These are phyloP conservation scores for Sericinus montela DNA, from an alignment of 2,888 invertebrate species.

Conservation along the genomic window DNA sequence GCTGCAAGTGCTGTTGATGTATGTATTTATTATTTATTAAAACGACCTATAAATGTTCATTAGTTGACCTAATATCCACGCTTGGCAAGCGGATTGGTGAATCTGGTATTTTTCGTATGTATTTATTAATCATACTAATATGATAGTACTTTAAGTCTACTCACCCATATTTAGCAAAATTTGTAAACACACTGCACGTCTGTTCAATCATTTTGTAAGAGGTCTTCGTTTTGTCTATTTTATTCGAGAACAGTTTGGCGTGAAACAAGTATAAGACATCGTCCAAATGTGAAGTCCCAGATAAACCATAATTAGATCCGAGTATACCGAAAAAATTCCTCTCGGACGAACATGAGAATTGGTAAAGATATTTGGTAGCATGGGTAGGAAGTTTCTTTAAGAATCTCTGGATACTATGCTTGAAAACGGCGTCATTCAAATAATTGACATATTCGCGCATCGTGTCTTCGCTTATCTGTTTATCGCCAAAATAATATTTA, in stretches of 20 bases:
- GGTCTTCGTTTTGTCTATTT: not conserved
- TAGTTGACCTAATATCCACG: not conserved
- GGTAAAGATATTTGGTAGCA: constrained; percentile 35
- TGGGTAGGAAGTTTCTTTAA: constrained; percentile 25
- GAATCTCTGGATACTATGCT: constrained; percentile 31
- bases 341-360: constrained; percentile 42
- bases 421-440: constrained; percentile 28
- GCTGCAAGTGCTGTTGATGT: no score
- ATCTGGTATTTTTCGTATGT: no score
- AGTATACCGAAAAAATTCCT: constrained; percentile 38
- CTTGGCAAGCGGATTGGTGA: no score
- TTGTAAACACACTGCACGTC: constrained; percentile 44
- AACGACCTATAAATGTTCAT: no score
- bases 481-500: constrained; percentile 38
- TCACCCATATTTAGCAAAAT: constrained; percentile 58
- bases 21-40: no score
- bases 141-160: constrained; percentile 17
- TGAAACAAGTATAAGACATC: constrained; percentile 52
- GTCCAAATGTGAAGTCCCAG: constrained; percentile 49
- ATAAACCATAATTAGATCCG: constrained; percentile 37
- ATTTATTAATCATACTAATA: no score
- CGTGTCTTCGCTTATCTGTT: not conserved
- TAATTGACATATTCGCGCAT: constrained; percentile 14
- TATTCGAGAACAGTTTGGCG: constrained; percentile 30
- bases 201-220: constrained; percentile 43